Base-by-base conservation (phyloP, 2,888 invertebrate species). In the Drosophila affinis region DNA sequence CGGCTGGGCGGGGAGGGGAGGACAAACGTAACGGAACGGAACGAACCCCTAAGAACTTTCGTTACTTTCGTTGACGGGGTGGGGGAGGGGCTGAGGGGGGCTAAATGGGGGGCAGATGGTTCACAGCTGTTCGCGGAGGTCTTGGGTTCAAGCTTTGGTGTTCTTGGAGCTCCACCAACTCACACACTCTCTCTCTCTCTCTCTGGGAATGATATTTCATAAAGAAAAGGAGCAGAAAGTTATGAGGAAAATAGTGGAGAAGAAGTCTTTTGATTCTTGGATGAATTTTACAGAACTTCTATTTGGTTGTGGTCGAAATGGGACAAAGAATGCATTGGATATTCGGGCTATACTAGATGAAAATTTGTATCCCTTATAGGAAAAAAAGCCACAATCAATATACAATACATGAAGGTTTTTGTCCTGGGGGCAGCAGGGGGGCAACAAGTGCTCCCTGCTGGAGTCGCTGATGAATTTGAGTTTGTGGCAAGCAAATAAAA, bases 401-500 rank as follows among this genome's bases (percentile, higher is more conserved):
- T 24, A 0, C 24, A 24, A 24, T 24, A 5, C 24, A 24, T 24
- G 4, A 24, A 24, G 24, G 5, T 5, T 24, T 24, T 24, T 5
- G 24, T 24, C 5, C 24, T 5, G 24, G 29, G 9, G 27, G 27
- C 1, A 27, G 2, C 7, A 34, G 12, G 12, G 12, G 24, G 24
- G 21, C 3, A 3, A 29, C 9, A 29, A 29, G 9, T 29, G 32
- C 32, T 32, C 32, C 39, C 39, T n/a, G 39, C 14, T n/a, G 39
- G 14, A 2, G 3, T n/a, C 34, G 6, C 51, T 65, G 62, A 75
- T 71, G 69, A 82, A 78, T 87, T 87, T 74, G 67, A 82, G 76
- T 75, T 83, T 84, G 77, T 77, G 82, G 81, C 77, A 78, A 60
- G 74, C 82, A 81, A 85, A 86, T 81, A 77, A 77, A 85, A 76